These are phyloP conservation scores for Rambutsinella grinnellia DNA, from an alignment of 2,888 invertebrate species.

Conservation along the genomic window DNA sequence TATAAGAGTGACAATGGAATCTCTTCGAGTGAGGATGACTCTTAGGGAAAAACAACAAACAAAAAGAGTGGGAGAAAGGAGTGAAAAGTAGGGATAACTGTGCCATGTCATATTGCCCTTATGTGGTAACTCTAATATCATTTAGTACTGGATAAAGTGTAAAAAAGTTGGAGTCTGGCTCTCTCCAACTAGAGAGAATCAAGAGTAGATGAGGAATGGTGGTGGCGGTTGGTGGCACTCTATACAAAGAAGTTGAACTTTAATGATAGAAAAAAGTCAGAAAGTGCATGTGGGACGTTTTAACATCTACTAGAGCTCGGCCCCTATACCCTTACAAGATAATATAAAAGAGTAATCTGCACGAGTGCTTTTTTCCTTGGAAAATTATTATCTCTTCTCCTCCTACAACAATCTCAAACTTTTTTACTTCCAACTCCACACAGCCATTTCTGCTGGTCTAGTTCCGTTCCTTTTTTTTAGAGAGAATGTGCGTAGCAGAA, in stretches of 20 bases:
- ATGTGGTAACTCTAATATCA: constrained; percentile 9
- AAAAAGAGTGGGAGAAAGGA: neutral
- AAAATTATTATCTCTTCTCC: constrained; percentile 44
- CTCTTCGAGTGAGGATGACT: neutral
- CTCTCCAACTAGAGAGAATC: neutral
- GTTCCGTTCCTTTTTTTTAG: neutral
- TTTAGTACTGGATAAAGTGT: neutral
- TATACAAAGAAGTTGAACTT: constrained; percentile 1
- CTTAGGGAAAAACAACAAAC: neutral
- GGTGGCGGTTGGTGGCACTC: neutral
- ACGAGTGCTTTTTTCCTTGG: constrained; percentile 38
- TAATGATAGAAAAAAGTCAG: constrained; percentile 11
- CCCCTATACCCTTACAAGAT: no score
- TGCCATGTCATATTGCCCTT: constrained; percentile 45
- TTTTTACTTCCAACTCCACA: constrained; percentile 15
- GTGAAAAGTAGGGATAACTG: constrained; percentile 23
- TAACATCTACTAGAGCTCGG: neutral
- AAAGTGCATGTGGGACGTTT: neutral
- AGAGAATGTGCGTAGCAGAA: neutral
- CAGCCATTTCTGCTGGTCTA: neutral
- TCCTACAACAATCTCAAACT: constrained; percentile 30
- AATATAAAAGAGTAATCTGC: constrained; percentile 27
- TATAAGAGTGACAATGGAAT: neutral
- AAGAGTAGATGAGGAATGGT: neutral
- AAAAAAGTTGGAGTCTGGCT: neutral